A percentile compares a stretch with the other conserved stretches of the same genome.
Evolutionary conservation across 2,113 vertebrate genomes (phyloP).

Genomic region (Peucedramus taeniatus): DNA sequence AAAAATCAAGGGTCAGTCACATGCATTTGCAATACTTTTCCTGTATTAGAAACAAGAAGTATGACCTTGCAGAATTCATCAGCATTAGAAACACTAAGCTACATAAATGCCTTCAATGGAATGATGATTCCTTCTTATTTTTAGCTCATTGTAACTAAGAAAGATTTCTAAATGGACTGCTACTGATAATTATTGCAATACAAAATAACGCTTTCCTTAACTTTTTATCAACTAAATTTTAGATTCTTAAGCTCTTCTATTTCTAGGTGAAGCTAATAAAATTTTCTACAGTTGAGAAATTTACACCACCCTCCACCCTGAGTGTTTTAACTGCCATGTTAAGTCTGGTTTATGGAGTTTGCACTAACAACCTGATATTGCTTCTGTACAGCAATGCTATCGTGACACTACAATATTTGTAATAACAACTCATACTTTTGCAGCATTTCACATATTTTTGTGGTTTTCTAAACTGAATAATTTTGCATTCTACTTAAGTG

Average conservation of each 20-base stretch:
- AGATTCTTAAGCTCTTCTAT: neutral
- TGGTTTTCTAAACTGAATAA: neutral
- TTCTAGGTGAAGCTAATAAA: neutral
- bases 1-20: neutral
- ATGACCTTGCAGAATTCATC: neutral
- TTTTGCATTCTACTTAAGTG: neutral
- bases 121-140: neutral
- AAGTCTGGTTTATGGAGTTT: neutral
- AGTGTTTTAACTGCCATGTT: neutral
- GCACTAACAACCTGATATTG: fast-evolving
- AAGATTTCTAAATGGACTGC: neutral
- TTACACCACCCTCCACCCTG: neutral
- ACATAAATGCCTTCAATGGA: neutral
- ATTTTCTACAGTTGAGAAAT: neutral
- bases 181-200: neutral
- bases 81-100: neutral
- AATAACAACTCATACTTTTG: neutral
- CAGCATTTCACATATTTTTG: neutral
- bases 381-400: neutral
- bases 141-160: neutral
- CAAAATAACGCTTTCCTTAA: neutral
- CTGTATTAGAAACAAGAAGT: neutral
- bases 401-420: neutral
- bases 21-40: neutral
- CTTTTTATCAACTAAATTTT: neutral